These are phyloP conservation scores for Zosterops lateralis DNA, from an alignment of 2,113 vertebrate species.

Conservation along the genomic window DNA sequence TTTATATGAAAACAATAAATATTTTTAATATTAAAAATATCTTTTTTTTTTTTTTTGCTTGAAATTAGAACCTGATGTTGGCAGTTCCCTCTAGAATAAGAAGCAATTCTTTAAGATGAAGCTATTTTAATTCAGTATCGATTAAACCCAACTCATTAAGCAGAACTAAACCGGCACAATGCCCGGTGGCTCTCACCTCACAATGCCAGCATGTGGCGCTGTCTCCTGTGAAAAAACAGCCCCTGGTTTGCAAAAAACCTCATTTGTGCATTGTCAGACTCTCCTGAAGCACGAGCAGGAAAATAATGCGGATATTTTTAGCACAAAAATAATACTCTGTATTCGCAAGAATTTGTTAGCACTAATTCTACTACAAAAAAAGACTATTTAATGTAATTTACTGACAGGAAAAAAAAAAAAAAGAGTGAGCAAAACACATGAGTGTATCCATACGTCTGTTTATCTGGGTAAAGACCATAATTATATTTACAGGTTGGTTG, in stretches of 20 bases:
- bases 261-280: background rate
- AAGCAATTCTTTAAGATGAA: background rate
- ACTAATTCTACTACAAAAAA: background rate
- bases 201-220: constrained; percentile 68
- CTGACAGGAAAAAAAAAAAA: background rate
- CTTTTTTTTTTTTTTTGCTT: background rate
- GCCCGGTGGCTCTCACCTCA: background rate
- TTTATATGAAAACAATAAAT: background rate
- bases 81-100: background rate
- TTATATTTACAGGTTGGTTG: background rate
- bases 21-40: background rate
- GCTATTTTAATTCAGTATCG: background rate
- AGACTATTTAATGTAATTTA: background rate
- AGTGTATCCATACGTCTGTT: background rate
- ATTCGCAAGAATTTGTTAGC: background rate
- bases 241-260: background rate
- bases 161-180: background rate
- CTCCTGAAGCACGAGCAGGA: background rate
- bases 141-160: background rate
- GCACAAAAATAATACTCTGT: background rate
- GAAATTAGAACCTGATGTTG: background rate
- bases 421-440: background rate
- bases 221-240: constrained; percentile 53
- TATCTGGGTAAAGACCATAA: background rate
- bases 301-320: background rate